phyloP scores from a whole-genome alignment of 2,888 invertebrate species.

The Aphidoletes aphidimyza region DNA sequence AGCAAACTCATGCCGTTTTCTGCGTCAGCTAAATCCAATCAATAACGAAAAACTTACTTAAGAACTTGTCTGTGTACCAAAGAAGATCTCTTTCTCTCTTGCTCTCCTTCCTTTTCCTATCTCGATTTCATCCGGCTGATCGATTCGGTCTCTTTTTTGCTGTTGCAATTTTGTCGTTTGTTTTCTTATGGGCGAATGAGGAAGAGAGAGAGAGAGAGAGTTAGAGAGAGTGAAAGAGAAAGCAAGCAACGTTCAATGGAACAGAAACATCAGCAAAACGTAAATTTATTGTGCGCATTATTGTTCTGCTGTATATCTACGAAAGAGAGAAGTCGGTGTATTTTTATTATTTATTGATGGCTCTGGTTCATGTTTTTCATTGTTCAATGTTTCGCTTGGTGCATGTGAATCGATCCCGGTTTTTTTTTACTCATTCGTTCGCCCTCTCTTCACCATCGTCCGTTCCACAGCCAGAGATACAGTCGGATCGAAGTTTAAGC shows the following conservation, averaged over 20 bases:
- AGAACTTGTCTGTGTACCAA: slow-evolving; percentile 21
- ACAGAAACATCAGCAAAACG: slow-evolving; percentile 31
- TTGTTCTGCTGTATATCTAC: slow-evolving; percentile 23
- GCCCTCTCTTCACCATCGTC: not conserved
- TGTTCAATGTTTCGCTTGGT: not conserved
- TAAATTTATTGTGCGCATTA: slow-evolving; percentile 31
- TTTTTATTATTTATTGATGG: slow-evolving; percentile 31
- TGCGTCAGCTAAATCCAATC: slow-evolving; percentile 31
- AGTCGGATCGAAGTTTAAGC: not conserved
- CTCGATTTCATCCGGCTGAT: too few species aligned
- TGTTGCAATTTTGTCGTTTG: not conserved
- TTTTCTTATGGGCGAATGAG: not conserved
- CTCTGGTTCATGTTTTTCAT: not conserved
- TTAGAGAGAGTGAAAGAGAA: not conserved
- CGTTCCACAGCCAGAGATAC: too few species aligned
- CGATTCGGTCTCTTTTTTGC: not conserved
- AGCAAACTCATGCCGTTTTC: not conserved
- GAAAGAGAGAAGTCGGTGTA: slow-evolving; percentile 36
- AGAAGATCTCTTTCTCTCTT: not conserved
- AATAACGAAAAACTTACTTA: slow-evolving; percentile 30
- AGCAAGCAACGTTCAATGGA: not conserved
- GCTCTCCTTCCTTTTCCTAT: too few species aligned
- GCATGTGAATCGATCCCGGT: not conserved
- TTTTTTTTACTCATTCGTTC: not conserved
- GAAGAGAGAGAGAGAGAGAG: not conserved